Evolutionary conservation across 2,113 vertebrate genomes (phyloP), one percentile per base, ranked within the genome.

Genomic region (Petaurus breviceps): DNA sequence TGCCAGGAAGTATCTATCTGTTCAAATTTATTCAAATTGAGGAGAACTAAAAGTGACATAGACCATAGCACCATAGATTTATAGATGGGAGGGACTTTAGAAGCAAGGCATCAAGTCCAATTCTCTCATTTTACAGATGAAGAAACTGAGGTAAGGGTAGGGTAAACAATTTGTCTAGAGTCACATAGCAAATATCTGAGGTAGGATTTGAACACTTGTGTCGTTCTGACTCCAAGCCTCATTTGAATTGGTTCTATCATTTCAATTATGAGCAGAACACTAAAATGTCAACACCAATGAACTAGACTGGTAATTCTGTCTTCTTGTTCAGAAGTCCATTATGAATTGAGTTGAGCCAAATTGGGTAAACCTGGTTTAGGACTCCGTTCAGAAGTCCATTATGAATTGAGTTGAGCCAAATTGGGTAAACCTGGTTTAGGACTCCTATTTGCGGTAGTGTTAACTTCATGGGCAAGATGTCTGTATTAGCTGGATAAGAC

Each of bases 261-360:
- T 43, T 84, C 68, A 84, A 23, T 43, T 43, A 84, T 84, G 7
- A 89, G 47, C 23, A 61, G 25, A 26, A 28, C 50, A 89, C 89
- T 95, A 92, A 94, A 51, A 90, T 1, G 97, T 53, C 3, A 31
- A 49, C 51, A 43, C 54, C 93, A 51, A 53, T 90, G 95, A 91
- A 95, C 0, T 47, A 92, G 57, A 89, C 95, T 91, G 0, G 51
- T 91, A 95, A 51, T 96, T 93, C 1, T 22, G 22, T 92, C 37
- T 50, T n/a, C 12, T 8, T 46, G 46, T 22, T 96, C 84, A 95
- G 43, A 51, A 96, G 50, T 94, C 94, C 46, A 93, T 19, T 55
- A 90, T 31, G 92, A 96, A 94, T 2, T 26, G 26, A 24, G 43
- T 93, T 90, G 19, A 51, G 52, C 31, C 92, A n/a, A 93, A 93